A percentile compares a stretch with the other conserved stretches of the same genome.
phyloP scores from a whole-genome alignment of 2,888 invertebrate species.

The Ichneumoninae sp. region DNA sequence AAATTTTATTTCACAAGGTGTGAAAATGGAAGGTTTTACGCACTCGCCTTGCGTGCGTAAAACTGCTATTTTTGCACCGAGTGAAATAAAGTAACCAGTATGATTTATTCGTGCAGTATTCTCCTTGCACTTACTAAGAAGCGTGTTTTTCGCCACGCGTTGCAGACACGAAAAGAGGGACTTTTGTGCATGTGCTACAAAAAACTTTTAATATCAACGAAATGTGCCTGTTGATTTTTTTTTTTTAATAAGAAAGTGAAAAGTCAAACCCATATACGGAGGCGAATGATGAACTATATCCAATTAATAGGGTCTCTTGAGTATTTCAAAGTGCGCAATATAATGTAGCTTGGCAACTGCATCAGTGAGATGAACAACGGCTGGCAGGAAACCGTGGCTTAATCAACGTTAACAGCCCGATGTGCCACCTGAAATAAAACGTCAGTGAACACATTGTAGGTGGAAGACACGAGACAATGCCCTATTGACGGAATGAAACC shows the following conservation, averaged over 20 bases:
- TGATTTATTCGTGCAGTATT: too few relatives aligned
- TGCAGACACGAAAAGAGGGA: too few relatives aligned
- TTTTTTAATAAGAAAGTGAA: not conserved
- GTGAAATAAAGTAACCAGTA: too few relatives aligned
- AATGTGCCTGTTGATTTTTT: not conserved
- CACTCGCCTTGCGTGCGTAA: too few relatives aligned
- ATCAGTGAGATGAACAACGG: not conserved
- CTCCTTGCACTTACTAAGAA: too few relatives aligned
- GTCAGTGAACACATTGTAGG: constrained; percentile 1
- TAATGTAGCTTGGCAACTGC: not conserved
- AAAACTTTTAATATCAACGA: not conserved
- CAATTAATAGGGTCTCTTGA: not conserved
- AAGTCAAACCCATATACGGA: not conserved
- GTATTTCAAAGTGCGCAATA: not conserved
- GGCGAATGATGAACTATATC: not conserved
- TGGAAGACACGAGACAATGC: constrained; percentile 23
- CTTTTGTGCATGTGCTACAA: not conserved
- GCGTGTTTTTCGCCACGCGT: too few relatives aligned
- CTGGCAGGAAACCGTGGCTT: constrained; percentile 3
- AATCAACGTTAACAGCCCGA: constrained; percentile 43
- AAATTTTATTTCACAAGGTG: too few relatives aligned
- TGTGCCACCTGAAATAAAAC: not conserved
- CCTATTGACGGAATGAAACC: constrained; percentile 1
- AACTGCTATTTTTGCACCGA: too few relatives aligned
- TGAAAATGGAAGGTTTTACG: too few relatives aligned